Base-by-base conservation (phyloP, 2,797 vertebrate genomes). In the Spea hammondii region DNA sequence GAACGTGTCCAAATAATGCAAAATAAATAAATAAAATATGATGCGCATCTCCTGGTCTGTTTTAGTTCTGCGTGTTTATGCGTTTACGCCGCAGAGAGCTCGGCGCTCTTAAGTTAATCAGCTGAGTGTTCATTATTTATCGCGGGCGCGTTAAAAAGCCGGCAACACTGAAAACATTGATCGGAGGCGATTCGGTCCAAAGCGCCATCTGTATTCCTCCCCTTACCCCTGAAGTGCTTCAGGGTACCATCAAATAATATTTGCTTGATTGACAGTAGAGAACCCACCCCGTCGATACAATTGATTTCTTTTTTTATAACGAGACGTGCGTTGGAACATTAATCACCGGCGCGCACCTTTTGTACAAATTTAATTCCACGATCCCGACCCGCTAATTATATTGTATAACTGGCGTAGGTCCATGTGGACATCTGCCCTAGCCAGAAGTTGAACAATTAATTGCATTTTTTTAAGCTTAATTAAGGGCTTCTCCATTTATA, bases 61-160 rank as follows among this genome's bases (percentile, higher is more conserved):
- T 80, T 77, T 82, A 83, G 86, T 84, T 86, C 66, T 87, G 86
- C 84, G 84, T 92, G 86, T 88, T 88, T 78, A 82, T 85, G 83
- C 89, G 86, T 92, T 92, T 91, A 89, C 88, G 86, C 84, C 88
- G 86, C 79, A 85, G 83, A 89, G 87, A 88, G 84, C 87, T 87
- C 89, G 89, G 88, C 86, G 87, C 88, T 32, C 32, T 89, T 89
- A 87, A 90, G 89, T 88, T 87, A 91, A 89, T 91, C 87, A 88
- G 84, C 83, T 82, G 73, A 84, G 84, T 87, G 85, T 90, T 83
- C 89, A 89, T 92, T 90, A 92, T 92, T 91, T 91, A 92, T 92
- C 88, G 88, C 51, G 60, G 87, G 87, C 82, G 83, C 84, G 80
- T 44, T 82, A 65, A 60, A 82, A 69, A 84, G 83, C 79, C 59